Evolutionary conservation across 2,797 vertebrate genomes (phyloP).

Genomic region (Hippopotamyrus pictus): DNA sequence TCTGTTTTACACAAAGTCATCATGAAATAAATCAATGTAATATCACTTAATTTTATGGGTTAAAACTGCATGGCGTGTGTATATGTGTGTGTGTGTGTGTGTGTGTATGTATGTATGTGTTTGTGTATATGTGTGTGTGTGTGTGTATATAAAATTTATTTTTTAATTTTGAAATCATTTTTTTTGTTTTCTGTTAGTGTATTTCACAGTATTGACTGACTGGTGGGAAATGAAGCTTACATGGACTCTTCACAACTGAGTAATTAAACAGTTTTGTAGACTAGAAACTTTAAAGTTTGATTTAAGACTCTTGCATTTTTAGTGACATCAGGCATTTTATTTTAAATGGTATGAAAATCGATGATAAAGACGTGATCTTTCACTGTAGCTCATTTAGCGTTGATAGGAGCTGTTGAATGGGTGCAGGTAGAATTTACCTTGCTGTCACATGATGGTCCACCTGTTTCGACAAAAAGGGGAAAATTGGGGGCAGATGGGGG

Average conservation of each 20-base stretch:
- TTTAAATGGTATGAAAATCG: background rate
- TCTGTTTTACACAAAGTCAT: background rate
- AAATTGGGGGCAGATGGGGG: background rate
- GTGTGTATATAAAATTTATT: background rate
- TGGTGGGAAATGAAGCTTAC: background rate
- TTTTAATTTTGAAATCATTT: background rate
- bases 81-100: too few relatives aligned
- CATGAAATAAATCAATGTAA: background rate
- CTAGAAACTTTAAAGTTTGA: background rate
- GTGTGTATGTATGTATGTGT: accelerated
- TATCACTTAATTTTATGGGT: background rate
- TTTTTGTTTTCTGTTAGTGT: background rate
- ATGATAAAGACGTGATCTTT: background rate
- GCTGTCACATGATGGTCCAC: background rate
- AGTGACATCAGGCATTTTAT: background rate
- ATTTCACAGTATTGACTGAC: background rate
- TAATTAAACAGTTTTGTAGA: background rate
- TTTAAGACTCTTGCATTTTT: background rate
- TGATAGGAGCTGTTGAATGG: background rate
- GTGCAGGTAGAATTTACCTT: background rate
- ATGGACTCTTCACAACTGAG: background rate
- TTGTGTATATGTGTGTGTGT: too few relatives aligned
- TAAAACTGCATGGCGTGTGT: background rate
- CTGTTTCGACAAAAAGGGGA: background rate
- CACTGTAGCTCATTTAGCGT: background rate